Conservation (phyloP, 2,888 invertebrate species). For the Papilio gigon region DNA sequence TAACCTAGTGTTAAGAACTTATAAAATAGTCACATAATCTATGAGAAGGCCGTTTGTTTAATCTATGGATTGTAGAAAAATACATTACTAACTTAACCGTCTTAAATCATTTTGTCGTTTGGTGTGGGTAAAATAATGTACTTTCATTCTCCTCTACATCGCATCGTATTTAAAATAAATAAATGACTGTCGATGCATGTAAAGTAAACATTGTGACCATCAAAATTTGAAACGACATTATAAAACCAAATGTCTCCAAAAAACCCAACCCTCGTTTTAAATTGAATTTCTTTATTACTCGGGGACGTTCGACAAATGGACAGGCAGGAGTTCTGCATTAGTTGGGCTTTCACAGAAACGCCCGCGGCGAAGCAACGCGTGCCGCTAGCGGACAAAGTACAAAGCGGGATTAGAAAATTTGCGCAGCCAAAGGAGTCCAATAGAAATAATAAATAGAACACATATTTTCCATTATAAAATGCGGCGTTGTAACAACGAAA, state of each 20-base stretch:
- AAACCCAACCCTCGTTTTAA: slow-evolving; percentile 53
- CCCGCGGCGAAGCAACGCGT: slow-evolving; percentile 59
- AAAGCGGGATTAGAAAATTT: slow-evolving; percentile 37
- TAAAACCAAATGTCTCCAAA: slow-evolving; percentile 40
- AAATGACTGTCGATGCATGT: too few relatives aligned
- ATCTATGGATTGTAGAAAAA: too few relatives aligned
- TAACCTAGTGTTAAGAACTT: too few relatives aligned
- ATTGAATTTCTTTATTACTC: slow-evolving; percentile 66
- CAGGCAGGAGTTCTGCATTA: slow-evolving; percentile 64
- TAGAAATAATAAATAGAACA: slow-evolving; percentile 39
- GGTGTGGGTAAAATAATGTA: too few relatives aligned
- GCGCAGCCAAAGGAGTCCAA: slow-evolving; percentile 32
- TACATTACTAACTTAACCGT: too few relatives aligned
- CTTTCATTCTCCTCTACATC: too few relatives aligned
- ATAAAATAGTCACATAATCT: too few relatives aligned
- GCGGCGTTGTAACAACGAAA: neutral
- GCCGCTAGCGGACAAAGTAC: slow-evolving; percentile 50
- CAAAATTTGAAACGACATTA: slow-evolving; percentile 41
- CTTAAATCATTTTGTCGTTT: too few relatives aligned
- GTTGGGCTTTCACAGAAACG: slow-evolving; percentile 56
- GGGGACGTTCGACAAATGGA: slow-evolving; percentile 65
- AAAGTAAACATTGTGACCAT: slow-evolving; percentile 23
- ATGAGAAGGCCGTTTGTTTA: too few relatives aligned
- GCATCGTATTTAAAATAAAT: too few relatives aligned
- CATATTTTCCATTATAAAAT: neutral